Base-by-base conservation (phyloP, 2,797 vertebrate genomes). In the Catharus ustulatus region DNA sequence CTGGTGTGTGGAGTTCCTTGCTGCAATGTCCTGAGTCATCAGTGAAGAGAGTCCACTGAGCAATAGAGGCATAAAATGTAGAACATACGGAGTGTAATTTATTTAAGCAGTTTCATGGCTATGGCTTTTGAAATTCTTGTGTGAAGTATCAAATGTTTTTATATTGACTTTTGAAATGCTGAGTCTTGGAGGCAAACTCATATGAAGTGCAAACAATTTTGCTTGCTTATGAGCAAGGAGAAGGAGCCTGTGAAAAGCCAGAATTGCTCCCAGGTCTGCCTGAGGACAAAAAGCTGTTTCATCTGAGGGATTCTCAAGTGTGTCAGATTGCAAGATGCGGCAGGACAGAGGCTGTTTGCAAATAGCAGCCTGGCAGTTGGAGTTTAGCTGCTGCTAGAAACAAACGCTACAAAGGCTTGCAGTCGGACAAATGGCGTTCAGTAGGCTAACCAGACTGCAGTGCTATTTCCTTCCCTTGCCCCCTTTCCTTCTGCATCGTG, bases 261-360 rank as follows among this genome's bases (percentile, higher is more conserved):
- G 64, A 64, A 32, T n/a, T 40, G 64, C 73, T 93, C 87, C 48
- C 32, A 29, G 85, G 62, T 90, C 63, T 87, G 81, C 80, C 82
- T 16, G 76, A 95, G 92, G 83, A 93, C 90, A 83, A 84, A 93
- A 94, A 95, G 80, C 89, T 91, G 59, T 71, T 95, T 93, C 52
- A 91, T 88, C 58, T 30, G 86, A 93, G 55, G 72, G 90, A 63
- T 82, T 92, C 69, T 90, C 42, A 27, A 88, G 52, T 74, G 80
- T 82, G 93, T 81, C 77, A 68, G 49, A 27, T 58, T 69, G 84
- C 34, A 45, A 38, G 88, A 93, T 0, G 1, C 0, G 1, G 82
- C 88, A 89, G 91, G 89, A 89, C 91, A 89, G 91, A 75, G 76
- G 11, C 91, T 86, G 87, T 78, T 75, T 86, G 82, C 69, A 73